Evolutionary conservation across 2,113 vertebrate species (phyloP).

Genomic region (Lasiurus borealis): DNA sequence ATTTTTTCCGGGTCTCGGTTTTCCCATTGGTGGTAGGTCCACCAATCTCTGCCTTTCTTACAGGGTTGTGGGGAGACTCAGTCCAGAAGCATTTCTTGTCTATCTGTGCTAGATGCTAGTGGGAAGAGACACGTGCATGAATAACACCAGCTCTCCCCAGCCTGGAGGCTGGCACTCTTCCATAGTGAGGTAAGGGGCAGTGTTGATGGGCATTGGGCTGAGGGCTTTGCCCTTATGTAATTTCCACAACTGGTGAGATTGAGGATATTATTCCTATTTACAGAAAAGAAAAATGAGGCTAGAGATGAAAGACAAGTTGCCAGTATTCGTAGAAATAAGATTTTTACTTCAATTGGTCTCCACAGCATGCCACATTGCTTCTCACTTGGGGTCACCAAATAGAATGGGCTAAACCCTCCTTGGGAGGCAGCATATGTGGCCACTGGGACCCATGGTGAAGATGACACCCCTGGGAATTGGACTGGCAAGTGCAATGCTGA

Average conservation of each 20-base stretch:
- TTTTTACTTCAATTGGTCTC: not conserved
- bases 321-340: not conserved
- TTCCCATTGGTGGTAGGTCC: not conserved
- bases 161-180: not conserved
- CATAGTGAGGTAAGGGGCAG: accelerated
- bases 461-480: not conserved
- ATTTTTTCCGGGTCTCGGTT: not conserved
- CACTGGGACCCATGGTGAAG: not conserved
- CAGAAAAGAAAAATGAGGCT: not conserved
- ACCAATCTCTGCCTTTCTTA: not conserved
- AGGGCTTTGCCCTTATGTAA: not conserved
- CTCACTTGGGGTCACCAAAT: not conserved
- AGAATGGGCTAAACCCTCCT: not conserved
- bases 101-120: not conserved
- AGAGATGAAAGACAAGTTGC: not conserved
- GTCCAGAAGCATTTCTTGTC: not conserved
- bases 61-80: not conserved
- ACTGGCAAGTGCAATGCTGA: not conserved
- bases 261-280: not conserved
- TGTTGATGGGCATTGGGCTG: not conserved
- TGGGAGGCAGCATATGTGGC: not conserved
- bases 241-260: not conserved
- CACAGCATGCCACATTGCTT: not conserved
- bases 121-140: not conserved
- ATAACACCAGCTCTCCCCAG: not conserved